phyloP scores from a whole-genome alignment of 92 coral and sea anemone genomes.

The Paramuricea clavata region DNA sequence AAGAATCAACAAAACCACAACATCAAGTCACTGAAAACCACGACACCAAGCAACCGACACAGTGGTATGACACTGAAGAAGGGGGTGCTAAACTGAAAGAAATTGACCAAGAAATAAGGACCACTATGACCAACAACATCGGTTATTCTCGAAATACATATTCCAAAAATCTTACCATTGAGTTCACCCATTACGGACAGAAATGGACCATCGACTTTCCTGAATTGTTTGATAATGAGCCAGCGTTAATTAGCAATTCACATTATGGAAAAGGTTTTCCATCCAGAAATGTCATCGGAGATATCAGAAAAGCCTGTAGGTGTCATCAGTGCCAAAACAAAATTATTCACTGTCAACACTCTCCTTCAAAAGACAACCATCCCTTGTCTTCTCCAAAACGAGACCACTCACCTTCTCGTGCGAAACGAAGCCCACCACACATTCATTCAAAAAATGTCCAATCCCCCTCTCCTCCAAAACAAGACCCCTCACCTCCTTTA shows the following conservation, averaged over 20 bases:
- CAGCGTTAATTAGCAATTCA: neutral
- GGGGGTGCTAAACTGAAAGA: neutral
- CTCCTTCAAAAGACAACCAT: neutral
- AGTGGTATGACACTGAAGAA: neutral
- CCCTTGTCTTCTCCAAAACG: neutral
- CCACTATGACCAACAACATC: neutral
- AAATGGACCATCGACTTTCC: constrained; percentile 14
- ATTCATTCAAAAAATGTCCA: neutral
- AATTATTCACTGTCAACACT: neutral
- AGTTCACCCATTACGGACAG: neutral
- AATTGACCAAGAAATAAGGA: neutral
- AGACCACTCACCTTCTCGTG: neutral
- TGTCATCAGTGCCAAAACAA: neutral
- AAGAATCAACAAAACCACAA: neutral
- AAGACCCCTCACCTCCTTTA: neutral
- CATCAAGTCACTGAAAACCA: neutral
- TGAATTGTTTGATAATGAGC: neutral
- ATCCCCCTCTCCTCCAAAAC: neutral
- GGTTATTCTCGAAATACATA: neutral
- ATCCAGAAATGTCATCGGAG: neutral
- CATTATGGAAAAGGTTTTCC: neutral
- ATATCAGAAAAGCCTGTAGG: neutral
- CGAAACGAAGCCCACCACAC: neutral
- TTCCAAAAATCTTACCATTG: neutral
- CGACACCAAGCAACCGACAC: neutral